Evolutionary conservation across 2,113 vertebrate genomes (phyloP).

Genomic region (mouse (Mus musculus)): GRCm39 chr12:40721001-40721500

Average conservation of each 20-base stretch:
- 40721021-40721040: conserved; percentile 10
- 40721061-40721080: neutral
- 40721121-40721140: conserved; percentile 17
- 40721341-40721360: too few species aligned
- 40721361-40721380: too few species aligned
- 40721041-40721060: neutral
- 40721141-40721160: neutral
- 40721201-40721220: neutral
- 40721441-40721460: neutral
- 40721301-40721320: too few species aligned
- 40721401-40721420: neutral
- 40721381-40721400: neutral
- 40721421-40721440: neutral
- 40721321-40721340: neutral
- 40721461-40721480: neutral
- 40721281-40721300: too few species aligned
- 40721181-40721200: neutral
- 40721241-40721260: neutral
- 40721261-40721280: neutral
- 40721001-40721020: conserved; percentile 20
- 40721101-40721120: neutral
- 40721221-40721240: neutral
- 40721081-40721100: neutral
- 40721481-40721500: neutral
- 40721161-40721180: neutral